Evolutionary conservation across 2,113 vertebrate genomes (phyloP).

Genomic region (Tursiops truncatus): DNA sequence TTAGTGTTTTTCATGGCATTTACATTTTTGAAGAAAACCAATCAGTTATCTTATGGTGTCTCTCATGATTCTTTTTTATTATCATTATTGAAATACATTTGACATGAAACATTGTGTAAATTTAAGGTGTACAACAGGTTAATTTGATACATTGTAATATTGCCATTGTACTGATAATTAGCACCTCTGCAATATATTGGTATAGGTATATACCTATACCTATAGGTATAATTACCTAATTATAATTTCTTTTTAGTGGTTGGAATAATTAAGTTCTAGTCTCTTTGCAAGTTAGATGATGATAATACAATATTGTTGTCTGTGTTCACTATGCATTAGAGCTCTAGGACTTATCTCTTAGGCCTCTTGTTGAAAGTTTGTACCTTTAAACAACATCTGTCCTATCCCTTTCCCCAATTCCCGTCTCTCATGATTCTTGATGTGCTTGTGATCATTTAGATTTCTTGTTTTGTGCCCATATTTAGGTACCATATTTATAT

Average conservation of each 20-base stretch:
- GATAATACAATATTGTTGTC: neutral
- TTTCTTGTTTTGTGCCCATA: neutral
- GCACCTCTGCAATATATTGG: neutral
- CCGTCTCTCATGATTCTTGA: neutral
- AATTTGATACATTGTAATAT: neutral
- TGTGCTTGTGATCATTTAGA: neutral
- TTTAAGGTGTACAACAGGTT: neutral
- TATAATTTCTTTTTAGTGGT: neutral
- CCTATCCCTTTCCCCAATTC: neutral
- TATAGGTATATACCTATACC: no score
- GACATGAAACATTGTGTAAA: neutral
- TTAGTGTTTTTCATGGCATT: neutral
- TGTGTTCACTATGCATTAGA: neutral
- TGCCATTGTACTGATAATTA: neutral
- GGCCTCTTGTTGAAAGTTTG: neutral
- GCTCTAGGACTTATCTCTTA: neutral
- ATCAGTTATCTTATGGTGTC: neutral
- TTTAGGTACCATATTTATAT: neutral
- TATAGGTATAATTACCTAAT: neutral
- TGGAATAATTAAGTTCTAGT: neutral
- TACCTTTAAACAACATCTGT: neutral
- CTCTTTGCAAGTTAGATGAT: neutral
- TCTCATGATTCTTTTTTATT: neutral
- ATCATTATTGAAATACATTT: neutral
- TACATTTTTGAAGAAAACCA: slow-evolving; percentile 1